A percentile compares a stretch with the other conserved stretches of the same genome.
phyloP scores from a whole-genome alignment of 2,888 invertebrate genomes.

The Miltochrista miniata region DNA sequence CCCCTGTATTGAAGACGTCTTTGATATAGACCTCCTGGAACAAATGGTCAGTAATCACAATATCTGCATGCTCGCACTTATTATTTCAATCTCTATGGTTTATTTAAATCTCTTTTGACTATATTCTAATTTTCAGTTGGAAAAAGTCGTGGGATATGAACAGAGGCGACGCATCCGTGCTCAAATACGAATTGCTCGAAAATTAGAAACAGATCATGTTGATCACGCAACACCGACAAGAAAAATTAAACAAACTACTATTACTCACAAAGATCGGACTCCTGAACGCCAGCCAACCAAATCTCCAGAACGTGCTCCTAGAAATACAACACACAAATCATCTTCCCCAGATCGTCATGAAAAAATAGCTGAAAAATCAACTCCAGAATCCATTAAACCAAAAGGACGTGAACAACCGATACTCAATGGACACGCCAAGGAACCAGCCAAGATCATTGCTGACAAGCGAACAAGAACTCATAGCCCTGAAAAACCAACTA shows the following conservation, averaged over 20 bases:
- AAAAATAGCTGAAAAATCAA: conserved; percentile 39
- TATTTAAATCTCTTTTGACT: conserved; percentile 41
- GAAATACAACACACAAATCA: conserved; percentile 42
- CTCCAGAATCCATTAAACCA: conserved; percentile 37
- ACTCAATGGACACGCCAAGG: conserved; percentile 58
- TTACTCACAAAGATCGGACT: conserved; percentile 40
- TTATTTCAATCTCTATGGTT: conserved; percentile 34
- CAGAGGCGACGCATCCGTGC: conserved; percentile 89
- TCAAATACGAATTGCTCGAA: conserved; percentile 89
- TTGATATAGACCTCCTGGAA: conserved; percentile 87
- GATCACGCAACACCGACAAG: conserved; percentile 46
- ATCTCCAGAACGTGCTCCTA: conserved; percentile 49
- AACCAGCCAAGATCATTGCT: conserved; percentile 37
- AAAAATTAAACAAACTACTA: conserved; percentile 46
- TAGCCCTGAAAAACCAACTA: conserved; percentile 59
- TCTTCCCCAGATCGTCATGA: conserved; percentile 53
- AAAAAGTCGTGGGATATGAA: conserved; percentile 90
- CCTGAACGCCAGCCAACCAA: conserved; percentile 48
- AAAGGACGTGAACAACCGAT: conserved; percentile 40
- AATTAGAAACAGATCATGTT: conserved; percentile 79
- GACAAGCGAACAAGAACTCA: conserved; percentile 48
- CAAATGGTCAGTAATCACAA: conserved; percentile 83
- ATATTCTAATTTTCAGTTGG: conserved; percentile 82
- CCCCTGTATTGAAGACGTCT: conserved; percentile 88
- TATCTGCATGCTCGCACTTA: conserved; percentile 40